A percentile compares a stretch with the other conserved stretches of the same genome.
Conservation (phyloP, 2,888 invertebrate species). For the Leptinotarsa peninsularis region DNA sequence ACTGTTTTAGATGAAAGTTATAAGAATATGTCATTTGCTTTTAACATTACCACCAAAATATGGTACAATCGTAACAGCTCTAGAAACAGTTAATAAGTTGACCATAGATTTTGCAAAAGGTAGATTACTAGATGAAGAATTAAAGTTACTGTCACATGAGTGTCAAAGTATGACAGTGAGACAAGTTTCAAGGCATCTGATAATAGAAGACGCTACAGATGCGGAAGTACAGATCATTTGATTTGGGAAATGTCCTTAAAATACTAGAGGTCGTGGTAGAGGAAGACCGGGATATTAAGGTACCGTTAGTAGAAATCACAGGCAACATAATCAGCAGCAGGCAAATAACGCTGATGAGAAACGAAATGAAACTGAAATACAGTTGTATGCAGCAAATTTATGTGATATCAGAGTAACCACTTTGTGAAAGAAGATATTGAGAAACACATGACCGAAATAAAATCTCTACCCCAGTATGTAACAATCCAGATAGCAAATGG, state of each 20-base stretch:
- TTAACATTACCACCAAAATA: slow-evolving; percentile 24
- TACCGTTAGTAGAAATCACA: background rate
- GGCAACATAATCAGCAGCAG: background rate
- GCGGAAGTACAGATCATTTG: slow-evolving; percentile 23
- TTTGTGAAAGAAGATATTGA: no score
- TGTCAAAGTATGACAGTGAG: slow-evolving; percentile 19
- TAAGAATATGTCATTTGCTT: slow-evolving; percentile 15
- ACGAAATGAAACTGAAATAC: slow-evolving; percentile 18
- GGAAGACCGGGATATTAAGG: slow-evolving; percentile 14
- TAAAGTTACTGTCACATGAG: slow-evolving; percentile 9
- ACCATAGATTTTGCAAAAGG: slow-evolving; percentile 21
- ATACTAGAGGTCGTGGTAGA: slow-evolving; percentile 26
- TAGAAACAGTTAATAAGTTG: slow-evolving; percentile 3
- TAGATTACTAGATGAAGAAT: slow-evolving; percentile 20
- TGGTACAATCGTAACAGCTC: slow-evolving; percentile 22
- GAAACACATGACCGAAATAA: no score
- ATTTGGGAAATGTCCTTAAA: slow-evolving; percentile 26
- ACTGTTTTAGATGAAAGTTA: background rate
- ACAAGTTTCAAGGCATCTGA: slow-evolving; percentile 26
- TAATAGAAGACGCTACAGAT: slow-evolving; percentile 27
- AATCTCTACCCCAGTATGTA: no score
- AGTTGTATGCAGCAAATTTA: no score
- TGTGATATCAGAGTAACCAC: background rate
- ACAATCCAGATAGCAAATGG: slow-evolving; percentile 16
- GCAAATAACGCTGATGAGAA: slow-evolving; percentile 29